Conservation (phyloP, 2,113 vertebrate genomes). For the Hydrolagus affinis region DNA sequence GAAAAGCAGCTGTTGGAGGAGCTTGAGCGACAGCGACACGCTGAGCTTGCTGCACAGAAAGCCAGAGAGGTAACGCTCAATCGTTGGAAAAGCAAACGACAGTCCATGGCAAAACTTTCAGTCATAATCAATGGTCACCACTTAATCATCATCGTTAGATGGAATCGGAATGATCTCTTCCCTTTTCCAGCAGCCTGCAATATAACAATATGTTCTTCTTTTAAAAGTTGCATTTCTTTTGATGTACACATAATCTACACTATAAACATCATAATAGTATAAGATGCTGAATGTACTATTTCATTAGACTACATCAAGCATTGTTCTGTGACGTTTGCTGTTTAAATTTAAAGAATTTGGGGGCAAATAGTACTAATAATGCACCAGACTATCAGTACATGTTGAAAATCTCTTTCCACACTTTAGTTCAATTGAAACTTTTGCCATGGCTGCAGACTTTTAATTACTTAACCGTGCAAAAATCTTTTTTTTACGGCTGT, state of each 20-base stretch:
- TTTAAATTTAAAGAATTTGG: constrained; percentile 22
- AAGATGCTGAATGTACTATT: constrained; percentile 24
- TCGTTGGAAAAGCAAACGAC: constrained; percentile 93
- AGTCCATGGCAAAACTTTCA: constrained; percentile 86
- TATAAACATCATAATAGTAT: background rate
- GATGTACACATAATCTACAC: background rate
- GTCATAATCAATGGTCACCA: constrained; percentile 44
- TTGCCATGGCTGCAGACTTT: constrained; percentile 78
- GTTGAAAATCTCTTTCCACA: constrained; percentile 27
- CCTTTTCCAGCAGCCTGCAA: constrained; percentile 28
- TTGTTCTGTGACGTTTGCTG: constrained; percentile 27
- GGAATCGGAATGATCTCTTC: constrained; percentile 19
- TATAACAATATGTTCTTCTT: constrained; percentile 14
- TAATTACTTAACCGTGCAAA: constrained; percentile 51
- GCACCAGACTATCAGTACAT: background rate
- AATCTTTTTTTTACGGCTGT: constrained; percentile 33
- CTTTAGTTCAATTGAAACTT: constrained; percentile 59
- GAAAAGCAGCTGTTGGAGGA: constrained; percentile 99
- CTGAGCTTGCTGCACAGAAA: constrained; percentile 92
- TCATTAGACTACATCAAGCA: constrained; percentile 25
- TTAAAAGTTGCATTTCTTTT: constrained; percentile 24
- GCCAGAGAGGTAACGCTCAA: constrained; percentile 99
- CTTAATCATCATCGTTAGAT: constrained; percentile 28
- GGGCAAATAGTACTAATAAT: background rate
- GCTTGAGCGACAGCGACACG: constrained; percentile 96